phyloP scores from a whole-genome alignment of 2,797 vertebrate species.

The Dendrocincla fuliginosa region DNA sequence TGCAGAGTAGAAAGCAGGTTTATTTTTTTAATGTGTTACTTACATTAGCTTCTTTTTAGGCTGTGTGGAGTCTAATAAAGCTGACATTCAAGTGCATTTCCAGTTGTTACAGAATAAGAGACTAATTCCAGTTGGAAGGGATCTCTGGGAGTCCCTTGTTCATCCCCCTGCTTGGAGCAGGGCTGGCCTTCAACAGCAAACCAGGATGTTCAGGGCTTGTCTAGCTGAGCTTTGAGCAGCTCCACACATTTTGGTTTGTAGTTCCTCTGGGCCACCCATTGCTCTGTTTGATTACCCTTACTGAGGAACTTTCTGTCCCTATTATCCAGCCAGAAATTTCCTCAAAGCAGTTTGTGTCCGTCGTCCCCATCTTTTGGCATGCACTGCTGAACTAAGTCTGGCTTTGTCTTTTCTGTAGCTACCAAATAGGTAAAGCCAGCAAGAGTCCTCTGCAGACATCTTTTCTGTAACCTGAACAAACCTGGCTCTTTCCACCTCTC shows the following conservation, averaged over 20 bases:
- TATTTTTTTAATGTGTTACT: not conserved
- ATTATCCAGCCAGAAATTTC: not conserved
- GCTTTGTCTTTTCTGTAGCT: not conserved
- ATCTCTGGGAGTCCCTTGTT: not conserved
- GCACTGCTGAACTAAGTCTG: not conserved
- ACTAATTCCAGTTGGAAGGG: not conserved
- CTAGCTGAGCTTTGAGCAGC: not conserved
- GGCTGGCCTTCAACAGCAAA: not conserved
- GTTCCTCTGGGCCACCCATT: not conserved
- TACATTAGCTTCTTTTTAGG: not conserved
- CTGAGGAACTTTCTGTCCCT: not conserved
- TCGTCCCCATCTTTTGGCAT: not conserved
- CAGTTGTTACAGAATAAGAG: not conserved
- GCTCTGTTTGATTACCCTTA: not conserved
- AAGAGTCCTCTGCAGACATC: not conserved
- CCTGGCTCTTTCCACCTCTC: not conserved
- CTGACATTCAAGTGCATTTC: not conserved
- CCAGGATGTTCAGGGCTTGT: not conserved
- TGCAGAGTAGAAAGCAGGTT: not conserved
- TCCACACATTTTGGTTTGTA: rapidly evolving
- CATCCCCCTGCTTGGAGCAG: not conserved
- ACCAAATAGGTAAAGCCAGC: not conserved
- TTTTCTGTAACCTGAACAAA: not conserved
- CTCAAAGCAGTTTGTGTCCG: not conserved
- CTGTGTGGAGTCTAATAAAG: not conserved